Evolutionary conservation across 2,888 invertebrate species (phyloP).

Genomic region (Cybosia mesomella): DNA sequence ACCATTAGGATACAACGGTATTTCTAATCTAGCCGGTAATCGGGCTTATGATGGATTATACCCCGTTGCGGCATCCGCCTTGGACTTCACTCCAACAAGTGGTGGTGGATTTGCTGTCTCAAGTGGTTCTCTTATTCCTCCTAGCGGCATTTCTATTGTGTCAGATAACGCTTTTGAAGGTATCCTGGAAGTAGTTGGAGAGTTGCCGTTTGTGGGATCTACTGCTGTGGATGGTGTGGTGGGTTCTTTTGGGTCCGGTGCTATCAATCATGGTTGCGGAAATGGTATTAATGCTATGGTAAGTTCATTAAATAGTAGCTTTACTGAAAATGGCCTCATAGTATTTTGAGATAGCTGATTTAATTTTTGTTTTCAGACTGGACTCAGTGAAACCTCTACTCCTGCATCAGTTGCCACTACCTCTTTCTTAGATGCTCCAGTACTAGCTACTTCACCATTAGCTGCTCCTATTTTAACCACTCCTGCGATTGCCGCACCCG

Average conservation of each 20-base stretch:
- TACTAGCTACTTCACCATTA: neutral
- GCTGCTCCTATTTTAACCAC: neutral
- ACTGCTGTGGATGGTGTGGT: slow-evolving; percentile 51
- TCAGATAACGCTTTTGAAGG: slow-evolving; percentile 50
- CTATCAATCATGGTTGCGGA: slow-evolving; percentile 55
- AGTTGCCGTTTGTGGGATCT: slow-evolving; percentile 62
- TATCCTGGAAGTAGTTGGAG: slow-evolving; percentile 48
- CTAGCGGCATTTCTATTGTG: slow-evolving; percentile 35
- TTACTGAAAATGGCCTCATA: neutral
- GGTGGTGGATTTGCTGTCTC: slow-evolving; percentile 39
- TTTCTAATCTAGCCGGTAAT: neutral
- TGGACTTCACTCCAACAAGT: slow-evolving; percentile 34
- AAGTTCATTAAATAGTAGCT: neutral
- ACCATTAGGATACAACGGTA: neutral
- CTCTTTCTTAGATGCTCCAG: neutral
- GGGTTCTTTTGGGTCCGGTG: slow-evolving; percentile 51
- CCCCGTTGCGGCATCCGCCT: neutral
- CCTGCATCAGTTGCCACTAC: slow-evolving; percentile 7
- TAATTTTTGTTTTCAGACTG: slow-evolving; percentile 8
- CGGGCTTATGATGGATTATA: slow-evolving; percentile 5
- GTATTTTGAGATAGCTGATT: neutral
- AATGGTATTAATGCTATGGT: slow-evolving; percentile 51
- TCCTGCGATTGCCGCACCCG: too few relatives aligned
- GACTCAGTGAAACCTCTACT: slow-evolving; percentile 5
- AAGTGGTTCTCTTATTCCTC: slow-evolving; percentile 36